Conservation (phyloP, 2,113 vertebrate genomes). For the Heliornis fulica region DNA sequence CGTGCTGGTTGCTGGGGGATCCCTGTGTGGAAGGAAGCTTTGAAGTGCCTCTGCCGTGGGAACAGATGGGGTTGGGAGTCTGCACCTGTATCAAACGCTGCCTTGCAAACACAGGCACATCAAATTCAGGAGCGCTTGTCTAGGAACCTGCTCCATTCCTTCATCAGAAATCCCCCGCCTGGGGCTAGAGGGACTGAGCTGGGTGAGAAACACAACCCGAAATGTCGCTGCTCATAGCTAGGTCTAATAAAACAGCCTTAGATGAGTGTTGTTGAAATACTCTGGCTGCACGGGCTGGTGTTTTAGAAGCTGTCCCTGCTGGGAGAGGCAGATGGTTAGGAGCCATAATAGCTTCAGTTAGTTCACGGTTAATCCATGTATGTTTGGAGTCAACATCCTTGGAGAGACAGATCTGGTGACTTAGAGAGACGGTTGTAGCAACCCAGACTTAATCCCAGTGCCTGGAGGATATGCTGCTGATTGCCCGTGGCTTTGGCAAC, state of each 20-base stretch:
- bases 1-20: neutral
- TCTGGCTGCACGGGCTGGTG: neutral
- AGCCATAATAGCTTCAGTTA: constrained; percentile 24
- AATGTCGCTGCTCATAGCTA: neutral
- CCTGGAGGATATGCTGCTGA: neutral
- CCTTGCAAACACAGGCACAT: neutral
- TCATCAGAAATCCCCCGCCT: neutral
- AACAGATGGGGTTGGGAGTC: neutral
- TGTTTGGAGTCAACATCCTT: constrained; percentile 48
- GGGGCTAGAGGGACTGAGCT: neutral
- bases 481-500: neutral
- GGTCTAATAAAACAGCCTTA: neutral
- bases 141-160: neutral
- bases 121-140: neutral
- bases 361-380: constrained; percentile 48
- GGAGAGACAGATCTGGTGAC: constrained; percentile 34
- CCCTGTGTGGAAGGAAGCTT: neutral
- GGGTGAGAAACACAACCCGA: neutral
- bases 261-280: neutral
- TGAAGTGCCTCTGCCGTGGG: neutral
- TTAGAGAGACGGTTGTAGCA: constrained; percentile 12
- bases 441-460: neutral
- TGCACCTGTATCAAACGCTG: neutral
- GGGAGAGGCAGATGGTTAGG: constrained; percentile 57
- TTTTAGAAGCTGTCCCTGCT: neutral